Evolutionary conservation across 2,888 invertebrate species (phyloP).

Genomic region (Eristalis intricaria): DNA sequence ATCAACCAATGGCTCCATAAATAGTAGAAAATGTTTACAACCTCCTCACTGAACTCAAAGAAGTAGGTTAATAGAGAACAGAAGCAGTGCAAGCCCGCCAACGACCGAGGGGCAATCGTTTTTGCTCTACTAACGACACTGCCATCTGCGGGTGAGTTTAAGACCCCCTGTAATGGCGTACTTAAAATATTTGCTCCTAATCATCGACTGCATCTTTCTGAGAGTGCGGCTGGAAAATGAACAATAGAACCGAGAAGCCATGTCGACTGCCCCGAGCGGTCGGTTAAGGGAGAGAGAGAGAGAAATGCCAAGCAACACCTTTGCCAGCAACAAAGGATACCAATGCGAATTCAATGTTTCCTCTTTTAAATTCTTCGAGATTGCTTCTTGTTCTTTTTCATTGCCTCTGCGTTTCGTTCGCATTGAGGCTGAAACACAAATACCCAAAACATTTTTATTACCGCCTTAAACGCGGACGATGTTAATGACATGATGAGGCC

Average conservation of each 20-base stretch:
- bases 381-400: background rate
- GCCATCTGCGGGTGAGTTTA: background rate
- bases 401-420: background rate
- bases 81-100: no score
- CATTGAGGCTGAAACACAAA: background rate
- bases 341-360: background rate
- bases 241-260: background rate
- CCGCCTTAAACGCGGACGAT: conserved; percentile 39
- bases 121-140: background rate
- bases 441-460: conserved; percentile 46
- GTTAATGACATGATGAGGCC: conserved; percentile 45
- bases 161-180: background rate
- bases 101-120: no score
- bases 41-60: no score
- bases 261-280: background rate
- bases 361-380: background rate
- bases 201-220: background rate
- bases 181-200: background rate
- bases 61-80: no score
- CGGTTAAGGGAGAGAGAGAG: background rate
- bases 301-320: background rate
- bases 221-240: background rate
- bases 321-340: background rate
- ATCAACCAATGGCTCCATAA: no score
- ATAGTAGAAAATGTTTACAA: no score